phyloP scores from a whole-genome alignment of 2,888 invertebrate species.

The Aethes cnicana region DNA sequence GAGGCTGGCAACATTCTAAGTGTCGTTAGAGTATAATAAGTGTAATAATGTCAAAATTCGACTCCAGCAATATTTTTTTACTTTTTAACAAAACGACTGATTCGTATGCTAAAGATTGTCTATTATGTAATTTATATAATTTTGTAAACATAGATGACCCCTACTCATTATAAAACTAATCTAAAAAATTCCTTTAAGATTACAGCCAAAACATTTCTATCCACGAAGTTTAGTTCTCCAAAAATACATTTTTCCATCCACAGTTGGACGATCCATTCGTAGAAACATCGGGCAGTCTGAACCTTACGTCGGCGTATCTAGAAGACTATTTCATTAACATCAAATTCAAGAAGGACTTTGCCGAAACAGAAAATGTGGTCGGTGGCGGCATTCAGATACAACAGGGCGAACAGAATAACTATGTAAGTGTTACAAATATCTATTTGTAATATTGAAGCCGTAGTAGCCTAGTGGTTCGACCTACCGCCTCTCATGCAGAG shows the following conservation, averaged over 20 bases:
- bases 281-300: constrained; percentile 83
- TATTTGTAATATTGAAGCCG: background rate
- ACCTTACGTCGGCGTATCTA: constrained; percentile 84
- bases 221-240: no score
- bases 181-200: no score
- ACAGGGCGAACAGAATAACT: constrained; percentile 79
- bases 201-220: no score
- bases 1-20: constrained; percentile 66
- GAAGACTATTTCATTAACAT: constrained; percentile 85
- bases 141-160: no score
- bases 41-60: no score
- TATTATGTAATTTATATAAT: no score
- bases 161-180: no score
- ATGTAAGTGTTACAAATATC: constrained; percentile 58
- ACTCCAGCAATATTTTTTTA: background rate
- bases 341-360: constrained; percentile 86
- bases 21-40: no score
- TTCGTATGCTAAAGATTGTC: no score
- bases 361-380: constrained; percentile 83
- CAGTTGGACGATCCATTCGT: constrained; percentile 85
- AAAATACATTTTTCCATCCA: constrained; percentile 38
- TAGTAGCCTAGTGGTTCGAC: no score
- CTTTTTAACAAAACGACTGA: background rate
- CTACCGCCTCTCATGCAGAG: no score
- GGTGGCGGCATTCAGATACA: constrained; percentile 84